Conservation (phyloP, 2,113 vertebrate species). For the Triplophysa siluroides region DNA sequence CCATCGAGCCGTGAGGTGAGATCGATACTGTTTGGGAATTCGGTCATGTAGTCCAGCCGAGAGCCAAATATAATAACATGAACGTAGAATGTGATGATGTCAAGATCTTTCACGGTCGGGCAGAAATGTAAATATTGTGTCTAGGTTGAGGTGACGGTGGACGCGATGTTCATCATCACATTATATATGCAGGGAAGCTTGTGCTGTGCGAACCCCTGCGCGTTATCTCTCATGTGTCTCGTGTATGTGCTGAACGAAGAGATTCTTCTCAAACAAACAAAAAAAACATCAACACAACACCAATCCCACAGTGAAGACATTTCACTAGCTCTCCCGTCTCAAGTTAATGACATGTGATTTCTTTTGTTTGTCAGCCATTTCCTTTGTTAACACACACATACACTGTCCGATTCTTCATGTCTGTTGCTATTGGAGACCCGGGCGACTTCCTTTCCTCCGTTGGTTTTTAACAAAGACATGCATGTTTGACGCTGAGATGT, state of each 20-base stretch:
- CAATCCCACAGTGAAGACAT: background rate
- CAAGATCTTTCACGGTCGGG: background rate
- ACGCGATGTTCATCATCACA: background rate
- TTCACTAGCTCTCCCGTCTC: background rate
- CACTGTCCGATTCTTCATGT: slow-evolving; percentile 31
- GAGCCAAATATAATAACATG: background rate
- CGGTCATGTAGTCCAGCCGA: background rate
- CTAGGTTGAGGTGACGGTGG: background rate
- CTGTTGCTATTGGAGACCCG: slow-evolving; percentile 52
- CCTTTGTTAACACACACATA: slow-evolving; percentile 40
- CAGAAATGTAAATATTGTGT: background rate
- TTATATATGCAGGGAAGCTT: background rate
- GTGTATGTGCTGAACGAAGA: too few relatives aligned
- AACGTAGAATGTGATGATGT: background rate
- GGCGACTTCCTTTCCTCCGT: slow-evolving; percentile 31
- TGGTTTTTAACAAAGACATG: slow-evolving; percentile 43
- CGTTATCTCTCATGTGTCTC: background rate
- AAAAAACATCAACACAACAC: background rate
- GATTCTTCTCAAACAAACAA: background rate
- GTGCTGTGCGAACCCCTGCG: background rate
- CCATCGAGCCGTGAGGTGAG: background rate
- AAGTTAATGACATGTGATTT: slow-evolving; percentile 21
- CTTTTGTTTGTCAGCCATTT: slow-evolving; percentile 54
- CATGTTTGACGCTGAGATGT: slow-evolving; percentile 15
- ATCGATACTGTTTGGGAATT: background rate